These are phyloP conservation scores for Drosophila mimica DNA, from an alignment of 2,888 invertebrate species.

Conservation along the genomic window DNA sequence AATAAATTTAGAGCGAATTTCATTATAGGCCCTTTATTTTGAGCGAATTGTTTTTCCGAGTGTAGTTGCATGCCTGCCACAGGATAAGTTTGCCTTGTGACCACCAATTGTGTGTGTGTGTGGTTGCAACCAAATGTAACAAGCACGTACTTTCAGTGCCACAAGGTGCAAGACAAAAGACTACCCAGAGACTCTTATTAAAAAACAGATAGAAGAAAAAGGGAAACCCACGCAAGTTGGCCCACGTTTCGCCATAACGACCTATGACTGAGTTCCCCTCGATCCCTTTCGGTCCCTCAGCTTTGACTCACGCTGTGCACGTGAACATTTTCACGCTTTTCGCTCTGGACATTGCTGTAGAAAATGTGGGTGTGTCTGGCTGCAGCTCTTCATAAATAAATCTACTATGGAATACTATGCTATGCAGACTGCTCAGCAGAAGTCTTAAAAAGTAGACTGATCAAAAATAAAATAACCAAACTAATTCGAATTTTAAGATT, in stretches of 20 bases:
- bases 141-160: slow-evolving; percentile 14
- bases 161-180: slow-evolving; percentile 32
- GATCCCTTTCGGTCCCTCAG: not conserved
- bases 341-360: slow-evolving; percentile 49
- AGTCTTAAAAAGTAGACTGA: not conserved
- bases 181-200: slow-evolving; percentile 15
- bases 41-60: not conserved
- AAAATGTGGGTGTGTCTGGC: slow-evolving; percentile 60
- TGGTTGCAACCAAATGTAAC: slow-evolving; percentile 1
- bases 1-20: not conserved
- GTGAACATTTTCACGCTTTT: slow-evolving; percentile 68
- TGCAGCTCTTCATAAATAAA: not conserved
- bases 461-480: not conserved
- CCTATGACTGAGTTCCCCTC: slow-evolving; percentile 24
- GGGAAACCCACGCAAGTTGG: slow-evolving; percentile 54
- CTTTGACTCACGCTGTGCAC: slow-evolving; percentile 6
- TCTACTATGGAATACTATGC: slow-evolving; percentile 13
- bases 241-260: slow-evolving; percentile 60
- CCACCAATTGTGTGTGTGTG: slow-evolving; percentile 50
- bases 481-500: too few relatives aligned
- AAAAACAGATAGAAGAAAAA: not conserved
- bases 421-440: slow-evolving; percentile 6
- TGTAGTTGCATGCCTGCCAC: slow-evolving; percentile 38
- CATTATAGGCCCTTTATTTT: not conserved
- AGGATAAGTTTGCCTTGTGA: slow-evolving; percentile 29